These are phyloP conservation scores for Harpagifer antarcticus DNA, from an alignment of 2,797 vertebrate genomes.

Conservation along the genomic window DNA sequence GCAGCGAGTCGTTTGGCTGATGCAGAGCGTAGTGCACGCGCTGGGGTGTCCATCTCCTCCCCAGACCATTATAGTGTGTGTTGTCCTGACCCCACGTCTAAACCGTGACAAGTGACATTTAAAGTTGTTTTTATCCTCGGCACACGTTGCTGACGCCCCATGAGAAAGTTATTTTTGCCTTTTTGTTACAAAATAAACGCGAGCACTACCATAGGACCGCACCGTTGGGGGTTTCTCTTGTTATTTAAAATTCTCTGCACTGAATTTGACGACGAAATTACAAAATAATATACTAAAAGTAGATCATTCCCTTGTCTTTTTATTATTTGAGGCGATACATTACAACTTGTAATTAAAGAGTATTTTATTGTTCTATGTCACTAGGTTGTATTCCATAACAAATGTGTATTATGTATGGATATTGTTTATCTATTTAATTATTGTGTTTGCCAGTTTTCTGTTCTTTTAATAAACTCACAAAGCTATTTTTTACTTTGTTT, in stretches of 20 bases:
- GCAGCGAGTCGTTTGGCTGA: no score
- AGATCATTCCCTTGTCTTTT: not conserved
- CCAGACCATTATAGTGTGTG: no score
- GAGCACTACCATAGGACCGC: conserved; percentile 13
- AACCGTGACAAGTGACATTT: not conserved
- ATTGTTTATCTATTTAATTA: not conserved
- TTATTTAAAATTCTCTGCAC: not conserved
- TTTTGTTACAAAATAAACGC: conserved; percentile 20
- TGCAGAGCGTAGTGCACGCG: no score
- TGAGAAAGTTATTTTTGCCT: conserved; percentile 10
- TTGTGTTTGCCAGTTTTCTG: not conserved
- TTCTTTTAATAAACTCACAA: conserved; percentile 2
- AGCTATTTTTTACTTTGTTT: conserved; percentile 11
- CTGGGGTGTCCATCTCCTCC: conserved; percentile 31
- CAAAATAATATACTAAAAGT: not conserved
- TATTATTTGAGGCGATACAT: not conserved
- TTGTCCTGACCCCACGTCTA: not conserved
- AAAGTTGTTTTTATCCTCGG: not conserved
- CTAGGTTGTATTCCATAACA: not conserved
- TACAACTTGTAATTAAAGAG: not conserved
- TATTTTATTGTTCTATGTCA: not conserved
- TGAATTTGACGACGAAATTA: not conserved
- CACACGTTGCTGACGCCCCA: accelerated
- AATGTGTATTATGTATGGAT: not conserved
- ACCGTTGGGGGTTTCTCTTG: not conserved